phyloP scores from a whole-genome alignment of 2,888 invertebrate genomes.

The Lutraria lutraria region DNA sequence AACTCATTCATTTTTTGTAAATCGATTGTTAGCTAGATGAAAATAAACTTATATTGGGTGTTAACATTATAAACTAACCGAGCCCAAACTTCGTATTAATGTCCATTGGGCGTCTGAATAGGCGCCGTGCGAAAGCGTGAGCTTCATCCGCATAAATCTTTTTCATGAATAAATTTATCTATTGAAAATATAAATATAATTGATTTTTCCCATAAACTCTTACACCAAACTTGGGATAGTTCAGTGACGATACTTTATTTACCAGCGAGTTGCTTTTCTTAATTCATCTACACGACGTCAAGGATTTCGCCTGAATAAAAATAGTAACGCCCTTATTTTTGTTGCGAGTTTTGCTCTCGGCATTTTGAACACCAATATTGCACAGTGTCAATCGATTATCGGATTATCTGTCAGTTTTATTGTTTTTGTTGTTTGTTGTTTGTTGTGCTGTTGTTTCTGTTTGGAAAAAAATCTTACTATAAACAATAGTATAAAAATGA shows the following conservation, averaged over 20 bases:
- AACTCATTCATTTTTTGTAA: too few relatives aligned
- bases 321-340: constrained; percentile 8
- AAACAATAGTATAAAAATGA: not conserved
- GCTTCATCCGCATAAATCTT: not conserved
- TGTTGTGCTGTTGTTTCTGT: too few relatives aligned
- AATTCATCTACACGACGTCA: not conserved
- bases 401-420: too few relatives aligned
- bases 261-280: not conserved
- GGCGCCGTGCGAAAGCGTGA: not conserved
- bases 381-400: not conserved
- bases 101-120: not conserved
- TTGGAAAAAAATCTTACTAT: not conserved
- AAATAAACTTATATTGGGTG: not conserved
- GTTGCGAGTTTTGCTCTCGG: not conserved
- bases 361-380: not conserved
- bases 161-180: constrained; percentile 15
- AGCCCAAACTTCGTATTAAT: not conserved
- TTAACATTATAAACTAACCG: not conserved
- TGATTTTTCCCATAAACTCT: not conserved
- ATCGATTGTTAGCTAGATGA: not conserved
- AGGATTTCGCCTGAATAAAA: constrained; percentile 1
- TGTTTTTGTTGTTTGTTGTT: too few relatives aligned
- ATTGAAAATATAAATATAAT: constrained; percentile 11
- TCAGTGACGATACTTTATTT: not conserved
- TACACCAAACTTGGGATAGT: not conserved